These are phyloP conservation scores for Neotoxoptera formosana DNA, from an alignment of 1,140 invertebrate species.

Conservation along the genomic window DNA sequence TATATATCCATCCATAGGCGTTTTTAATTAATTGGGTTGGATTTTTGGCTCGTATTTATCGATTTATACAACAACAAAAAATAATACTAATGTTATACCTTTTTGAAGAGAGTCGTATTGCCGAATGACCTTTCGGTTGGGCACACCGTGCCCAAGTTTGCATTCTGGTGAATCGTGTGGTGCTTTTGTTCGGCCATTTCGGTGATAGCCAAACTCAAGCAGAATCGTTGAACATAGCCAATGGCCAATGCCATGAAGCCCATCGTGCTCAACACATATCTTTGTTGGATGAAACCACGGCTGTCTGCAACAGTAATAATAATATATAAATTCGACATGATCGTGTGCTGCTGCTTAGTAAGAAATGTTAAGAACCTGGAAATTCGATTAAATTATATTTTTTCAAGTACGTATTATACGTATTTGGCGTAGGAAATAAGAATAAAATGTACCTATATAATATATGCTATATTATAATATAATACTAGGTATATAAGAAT, in stretches of 20 bases:
- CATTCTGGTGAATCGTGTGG: not conserved
- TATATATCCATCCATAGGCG: not conserved
- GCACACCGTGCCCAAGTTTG: not conserved
- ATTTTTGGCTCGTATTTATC: not conserved
- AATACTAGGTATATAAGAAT: not conserved
- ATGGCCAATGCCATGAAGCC: slow-evolving; percentile 84
- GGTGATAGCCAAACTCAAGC: slow-evolving; percentile 88
- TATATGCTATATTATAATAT: too few relatives aligned
- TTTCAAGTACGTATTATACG: too few relatives aligned
- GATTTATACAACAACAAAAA: not conserved
- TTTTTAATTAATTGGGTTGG: not conserved
- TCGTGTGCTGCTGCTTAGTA: too few relatives aligned
- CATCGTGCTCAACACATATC: slow-evolving; percentile 82
- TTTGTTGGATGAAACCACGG: slow-evolving; percentile 69
- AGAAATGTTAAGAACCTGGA: too few relatives aligned
- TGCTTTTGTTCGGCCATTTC: slow-evolving; percentile 73
- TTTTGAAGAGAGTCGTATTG: not conserved
- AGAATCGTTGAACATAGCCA: slow-evolving; percentile 88
- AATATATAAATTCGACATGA: too few relatives aligned
- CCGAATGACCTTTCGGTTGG: not conserved
- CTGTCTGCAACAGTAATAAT: not conserved
- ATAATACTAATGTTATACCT: not conserved
- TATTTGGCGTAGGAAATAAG: too few relatives aligned
- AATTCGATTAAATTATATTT: too few relatives aligned
- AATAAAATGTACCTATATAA: too few relatives aligned